phyloP scores from a whole-genome alignment of 2,888 invertebrate species.

The Macaria notata region DNA sequence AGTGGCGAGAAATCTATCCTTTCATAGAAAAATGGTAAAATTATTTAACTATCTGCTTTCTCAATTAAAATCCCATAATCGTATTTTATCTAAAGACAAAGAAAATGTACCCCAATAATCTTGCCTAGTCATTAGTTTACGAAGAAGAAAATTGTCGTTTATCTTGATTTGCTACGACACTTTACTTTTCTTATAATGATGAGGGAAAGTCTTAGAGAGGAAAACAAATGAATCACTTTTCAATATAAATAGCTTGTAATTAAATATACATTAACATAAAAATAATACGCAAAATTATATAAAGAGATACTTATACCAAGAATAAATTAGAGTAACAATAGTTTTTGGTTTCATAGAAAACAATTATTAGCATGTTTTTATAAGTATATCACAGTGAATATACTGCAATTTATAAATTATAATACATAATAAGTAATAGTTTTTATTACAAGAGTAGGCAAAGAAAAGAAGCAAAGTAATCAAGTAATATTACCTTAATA shows the following conservation, averaged over 20 bases:
- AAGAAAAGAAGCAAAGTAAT: no score
- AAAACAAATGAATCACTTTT: conserved; percentile 22
- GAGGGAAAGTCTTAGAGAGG: conserved; percentile 26
- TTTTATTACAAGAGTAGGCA: no score
- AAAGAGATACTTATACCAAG: no score
- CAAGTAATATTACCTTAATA: no score
- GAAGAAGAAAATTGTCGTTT: conserved; percentile 2
- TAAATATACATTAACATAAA: conserved; percentile 24
- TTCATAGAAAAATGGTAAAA: no score
- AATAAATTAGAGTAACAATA: conserved; percentile 3
- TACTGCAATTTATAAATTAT: conserved; percentile 49
- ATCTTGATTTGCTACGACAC: conserved; percentile 14
- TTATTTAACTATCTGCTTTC: no score
- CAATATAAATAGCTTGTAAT: conserved; percentile 21
- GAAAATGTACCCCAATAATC: no score
- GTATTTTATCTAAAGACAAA: no score
- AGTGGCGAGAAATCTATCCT: no score
- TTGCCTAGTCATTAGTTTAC: no score
- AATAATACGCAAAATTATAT: neutral
- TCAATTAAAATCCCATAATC: no score
- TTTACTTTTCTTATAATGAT: conserved; percentile 14
- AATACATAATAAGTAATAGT: neutral
- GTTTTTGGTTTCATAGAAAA: conserved; percentile 39
- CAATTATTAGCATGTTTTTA: conserved; percentile 23
- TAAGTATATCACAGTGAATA: conserved; percentile 63